Evolutionary conservation across 2,797 vertebrate genomes (phyloP).

Genomic region (Tauraco hartlaubi): DNA sequence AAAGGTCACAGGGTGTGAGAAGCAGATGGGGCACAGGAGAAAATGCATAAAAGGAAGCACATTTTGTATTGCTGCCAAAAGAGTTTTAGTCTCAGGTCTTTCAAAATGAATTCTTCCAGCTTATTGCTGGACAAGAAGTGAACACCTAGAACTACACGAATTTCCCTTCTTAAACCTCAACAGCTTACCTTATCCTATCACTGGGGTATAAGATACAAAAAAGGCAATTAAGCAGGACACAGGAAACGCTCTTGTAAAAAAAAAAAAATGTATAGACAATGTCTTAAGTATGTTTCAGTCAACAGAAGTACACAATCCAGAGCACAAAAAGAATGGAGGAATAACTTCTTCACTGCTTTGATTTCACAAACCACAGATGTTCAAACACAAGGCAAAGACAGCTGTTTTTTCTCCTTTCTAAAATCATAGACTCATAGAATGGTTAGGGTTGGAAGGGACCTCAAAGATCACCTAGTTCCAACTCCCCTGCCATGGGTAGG

Average conservation of each 20-base stretch:
- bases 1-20: background rate
- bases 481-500: too few relatives aligned
- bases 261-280: background rate
- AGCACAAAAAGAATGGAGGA: background rate
- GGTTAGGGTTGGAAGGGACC: too few relatives aligned
- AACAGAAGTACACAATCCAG: background rate
- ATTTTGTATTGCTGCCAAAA: background rate
- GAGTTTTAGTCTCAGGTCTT: background rate
- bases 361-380: background rate
- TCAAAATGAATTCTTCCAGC: background rate
- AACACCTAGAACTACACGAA: background rate
- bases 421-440: background rate
- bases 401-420: background rate
- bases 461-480: too few relatives aligned
- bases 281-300: background rate
- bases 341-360: background rate
- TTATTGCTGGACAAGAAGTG: background rate
- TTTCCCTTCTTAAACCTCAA: background rate
- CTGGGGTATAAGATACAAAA: background rate
- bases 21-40: background rate
- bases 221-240: background rate
- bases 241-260: background rate
- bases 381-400: background rate
- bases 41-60: background rate
- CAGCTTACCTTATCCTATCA: background rate